phyloP scores from a whole-genome alignment of 2,797 vertebrate genomes.

The Tenualosa thibaudeaui region DNA sequence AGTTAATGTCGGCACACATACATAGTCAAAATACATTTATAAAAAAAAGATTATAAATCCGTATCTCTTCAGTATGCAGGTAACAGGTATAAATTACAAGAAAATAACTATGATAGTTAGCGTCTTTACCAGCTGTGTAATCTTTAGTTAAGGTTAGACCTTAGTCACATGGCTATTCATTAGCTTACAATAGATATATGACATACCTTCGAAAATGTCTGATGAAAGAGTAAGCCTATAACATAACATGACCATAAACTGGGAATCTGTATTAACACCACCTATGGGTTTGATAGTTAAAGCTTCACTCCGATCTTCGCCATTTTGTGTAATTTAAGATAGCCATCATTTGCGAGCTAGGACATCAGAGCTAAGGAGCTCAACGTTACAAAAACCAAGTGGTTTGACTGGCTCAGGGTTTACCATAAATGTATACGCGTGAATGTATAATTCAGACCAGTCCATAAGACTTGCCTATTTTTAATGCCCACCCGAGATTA shows the following conservation, averaged over 20 bases:
- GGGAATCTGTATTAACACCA: background rate
- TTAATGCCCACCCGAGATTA: background rate
- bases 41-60: background rate
- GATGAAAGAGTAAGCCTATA: background rate
- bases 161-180: slow-evolving; percentile 13
- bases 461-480: background rate
- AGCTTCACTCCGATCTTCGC: slow-evolving; percentile 43
- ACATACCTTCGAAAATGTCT: background rate
- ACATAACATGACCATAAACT: background rate
- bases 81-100: background rate
- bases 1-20: background rate
- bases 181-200: background rate
- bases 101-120: background rate
- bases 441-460: background rate
- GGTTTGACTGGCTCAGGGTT: background rate
- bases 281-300: background rate
- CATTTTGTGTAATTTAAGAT: slow-evolving; percentile 43
- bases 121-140: background rate
- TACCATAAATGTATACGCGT: background rate
- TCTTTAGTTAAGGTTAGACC: background rate
- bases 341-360: slow-evolving; percentile 15
- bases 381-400: background rate
- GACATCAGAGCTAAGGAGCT: background rate
- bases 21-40: background rate
- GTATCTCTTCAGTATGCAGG: too few species aligned